Percentiles rank a stretch among this genome's conserved stretches.
Conservation (phyloP, 2,888 invertebrate genomes). For the Parnassius smintheus region DNA sequence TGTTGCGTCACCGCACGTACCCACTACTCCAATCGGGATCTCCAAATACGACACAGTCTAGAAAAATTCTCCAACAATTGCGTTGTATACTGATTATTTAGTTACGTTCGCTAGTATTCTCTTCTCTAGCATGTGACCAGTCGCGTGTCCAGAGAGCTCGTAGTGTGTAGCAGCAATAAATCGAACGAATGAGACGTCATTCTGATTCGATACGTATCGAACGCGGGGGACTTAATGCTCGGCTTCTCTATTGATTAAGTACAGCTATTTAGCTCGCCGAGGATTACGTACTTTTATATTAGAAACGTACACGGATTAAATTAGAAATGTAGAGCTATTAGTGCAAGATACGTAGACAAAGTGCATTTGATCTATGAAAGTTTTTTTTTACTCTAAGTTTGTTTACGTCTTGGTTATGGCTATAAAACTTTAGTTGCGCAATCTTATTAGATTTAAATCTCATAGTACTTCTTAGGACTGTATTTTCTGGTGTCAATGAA, state of each 20-base stretch:
- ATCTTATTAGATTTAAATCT: too few relatives aligned
- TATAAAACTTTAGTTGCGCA: too few relatives aligned
- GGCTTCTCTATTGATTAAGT: conserved; percentile 71
- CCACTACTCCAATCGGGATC: conserved; percentile 36
- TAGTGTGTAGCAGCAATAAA: conserved; percentile 61
- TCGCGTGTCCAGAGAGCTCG: conserved; percentile 36
- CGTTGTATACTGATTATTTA: conserved; percentile 32
- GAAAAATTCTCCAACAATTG: conserved; percentile 6
- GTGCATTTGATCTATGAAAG: background rate
- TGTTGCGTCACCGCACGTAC: conserved; percentile 70
- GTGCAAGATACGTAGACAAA: conserved; percentile 19
- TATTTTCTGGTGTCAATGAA: too few relatives aligned
- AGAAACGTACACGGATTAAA: conserved; percentile 34
- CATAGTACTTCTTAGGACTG: too few relatives aligned
- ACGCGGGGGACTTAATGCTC: conserved; percentile 64
- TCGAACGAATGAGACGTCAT: conserved; percentile 77
- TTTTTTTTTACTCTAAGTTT: too few relatives aligned
- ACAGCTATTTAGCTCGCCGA: conserved; percentile 64
- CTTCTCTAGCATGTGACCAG: conserved; percentile 39
- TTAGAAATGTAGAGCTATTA: conserved; percentile 34
- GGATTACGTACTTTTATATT: conserved; percentile 50
- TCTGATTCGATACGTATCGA: conserved; percentile 72
- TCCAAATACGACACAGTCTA: conserved; percentile 42
- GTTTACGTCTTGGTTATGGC: too few relatives aligned
- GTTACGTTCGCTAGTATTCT: background rate